Evolutionary conservation across 2,888 invertebrate genomes (phyloP).

Genomic region (Ctenicera cuprea): DNA sequence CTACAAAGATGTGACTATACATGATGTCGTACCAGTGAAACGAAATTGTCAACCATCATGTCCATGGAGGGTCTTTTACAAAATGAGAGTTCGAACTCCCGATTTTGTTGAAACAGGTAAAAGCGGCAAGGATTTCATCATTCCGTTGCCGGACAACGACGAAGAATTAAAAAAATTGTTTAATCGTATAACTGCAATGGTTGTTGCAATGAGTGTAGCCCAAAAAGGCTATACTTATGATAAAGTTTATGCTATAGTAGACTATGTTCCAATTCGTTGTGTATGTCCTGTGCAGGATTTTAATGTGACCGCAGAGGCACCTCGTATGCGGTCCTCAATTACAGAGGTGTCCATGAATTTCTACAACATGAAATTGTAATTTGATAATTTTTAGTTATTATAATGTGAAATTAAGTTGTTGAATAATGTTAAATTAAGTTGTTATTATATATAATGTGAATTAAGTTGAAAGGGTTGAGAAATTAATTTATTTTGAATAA

Average conservation of each 20-base stretch:
- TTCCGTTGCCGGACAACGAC: constrained; percentile 12
- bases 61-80: constrained; percentile 8
- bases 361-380: constrained; percentile 17
- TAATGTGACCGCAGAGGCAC: constrained; percentile 10
- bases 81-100: constrained; percentile 15
- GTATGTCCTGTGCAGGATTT: constrained; percentile 15
- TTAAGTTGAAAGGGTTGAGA: constrained; percentile 6
- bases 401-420: constrained; percentile 10
- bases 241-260: constrained; percentile 17
- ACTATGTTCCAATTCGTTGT: constrained; percentile 12
- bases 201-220: constrained; percentile 13
- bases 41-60: constrained; percentile 15
- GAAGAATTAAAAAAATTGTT: constrained; percentile 14
- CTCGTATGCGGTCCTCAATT: constrained; percentile 9
- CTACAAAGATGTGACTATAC: constrained; percentile 15
- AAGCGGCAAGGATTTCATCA: constrained; percentile 10
- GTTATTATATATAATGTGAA: constrained; percentile 5
- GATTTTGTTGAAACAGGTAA: constrained; percentile 13
- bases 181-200: constrained; percentile 13
- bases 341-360: constrained; percentile 9
- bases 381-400: constrained; percentile 14
- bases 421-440: constrained; percentile 9
- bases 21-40: constrained; percentile 10
- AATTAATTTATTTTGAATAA: constrained; percentile 14
- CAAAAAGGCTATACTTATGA: constrained; percentile 15